Base-by-base conservation (phyloP, 2,888 invertebrate species). In the Temnothorax unifasciatus region DNA sequence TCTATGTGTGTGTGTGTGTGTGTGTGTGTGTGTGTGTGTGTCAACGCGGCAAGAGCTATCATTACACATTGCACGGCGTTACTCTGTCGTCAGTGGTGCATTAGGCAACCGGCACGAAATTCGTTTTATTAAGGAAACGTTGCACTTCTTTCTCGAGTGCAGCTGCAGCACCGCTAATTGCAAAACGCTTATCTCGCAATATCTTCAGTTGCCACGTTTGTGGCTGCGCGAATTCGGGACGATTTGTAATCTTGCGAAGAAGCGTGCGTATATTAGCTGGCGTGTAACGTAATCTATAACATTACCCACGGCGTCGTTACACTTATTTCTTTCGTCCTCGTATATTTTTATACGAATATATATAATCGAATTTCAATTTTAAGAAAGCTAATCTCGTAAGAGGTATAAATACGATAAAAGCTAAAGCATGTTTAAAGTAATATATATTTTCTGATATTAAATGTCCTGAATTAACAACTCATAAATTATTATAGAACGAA, bases 61-160 rank as follows among this genome's bases (percentile, higher is more conserved):
- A 89, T 89, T 89, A 88, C 86, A 85, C 87, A 82, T 85, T 83
- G 84, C 86, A 68, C 47, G 82, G 86, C 84, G 82, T 81, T 82
- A 79, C 64, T 76, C 88, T 89, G 89, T 88, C 89, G 89, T 86
- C 89, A 88, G 86, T 82, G 68, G 25, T 47, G 52, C 79, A 77
- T 90, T 90, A 85, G 85, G 87, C 71, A 90, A 90, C 81, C 69
- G 76, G 71, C 82, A 83, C 87, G 82, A 90, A 89, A 87, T 89
- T 90, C 90, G 89, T 88, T 90, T 90, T 90, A 90, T 90, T 86
- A 86, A 84, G 90, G 84, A 90, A 90, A 88, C 89, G 88, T 85
- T 85, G 90, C 86, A 86, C 88, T 86, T 88, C 89, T 87, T 88
- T 89, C 85, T 73, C 85, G 69, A 66, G 79, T 82, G 84, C 88